These are phyloP conservation scores for Fulmarus glacialis DNA, from an alignment of 2,113 vertebrate species.

Conservation along the genomic window DNA sequence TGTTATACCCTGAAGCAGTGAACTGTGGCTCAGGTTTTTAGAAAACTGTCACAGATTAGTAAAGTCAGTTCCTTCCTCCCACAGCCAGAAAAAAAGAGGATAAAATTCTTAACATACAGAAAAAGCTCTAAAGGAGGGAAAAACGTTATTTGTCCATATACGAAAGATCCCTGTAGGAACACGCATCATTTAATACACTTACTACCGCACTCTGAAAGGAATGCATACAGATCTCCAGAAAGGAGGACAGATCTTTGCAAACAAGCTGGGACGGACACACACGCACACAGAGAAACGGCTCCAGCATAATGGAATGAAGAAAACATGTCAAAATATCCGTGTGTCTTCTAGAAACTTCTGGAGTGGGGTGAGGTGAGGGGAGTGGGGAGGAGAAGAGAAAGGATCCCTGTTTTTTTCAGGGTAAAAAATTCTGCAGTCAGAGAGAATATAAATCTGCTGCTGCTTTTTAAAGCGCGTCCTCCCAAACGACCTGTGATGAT, in stretches of 20 bases:
- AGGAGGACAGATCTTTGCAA: not conserved
- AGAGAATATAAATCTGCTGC: not conserved
- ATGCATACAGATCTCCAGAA: not conserved
- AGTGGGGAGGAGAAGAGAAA: not conserved
- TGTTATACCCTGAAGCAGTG: not conserved
- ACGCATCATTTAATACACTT: not conserved
- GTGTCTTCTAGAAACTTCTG: not conserved
- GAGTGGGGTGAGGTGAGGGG: not conserved
- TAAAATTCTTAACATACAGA: not conserved
- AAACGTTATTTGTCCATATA: not conserved
- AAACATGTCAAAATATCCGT: not conserved
- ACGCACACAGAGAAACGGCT: not conserved
- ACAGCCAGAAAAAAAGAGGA: not conserved
- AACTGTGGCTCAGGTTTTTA: not conserved
- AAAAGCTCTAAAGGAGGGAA: not conserved
- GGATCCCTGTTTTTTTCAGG: not conserved
- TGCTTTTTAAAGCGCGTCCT: not conserved
- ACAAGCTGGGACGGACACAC: not conserved
- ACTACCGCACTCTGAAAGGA: not conserved
- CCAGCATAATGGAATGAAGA: not conserved
- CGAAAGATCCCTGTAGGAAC: not conserved
- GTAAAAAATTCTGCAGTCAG: not conserved
- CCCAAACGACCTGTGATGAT: fast-evolving
- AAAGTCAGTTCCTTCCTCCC: not conserved
- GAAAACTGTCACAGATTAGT: not conserved